Evolutionary conservation across 2,888 invertebrate genomes (phyloP), one percentile per base, ranked within the genome.

Genomic region (Teleogryllus oceanicus): DNA sequence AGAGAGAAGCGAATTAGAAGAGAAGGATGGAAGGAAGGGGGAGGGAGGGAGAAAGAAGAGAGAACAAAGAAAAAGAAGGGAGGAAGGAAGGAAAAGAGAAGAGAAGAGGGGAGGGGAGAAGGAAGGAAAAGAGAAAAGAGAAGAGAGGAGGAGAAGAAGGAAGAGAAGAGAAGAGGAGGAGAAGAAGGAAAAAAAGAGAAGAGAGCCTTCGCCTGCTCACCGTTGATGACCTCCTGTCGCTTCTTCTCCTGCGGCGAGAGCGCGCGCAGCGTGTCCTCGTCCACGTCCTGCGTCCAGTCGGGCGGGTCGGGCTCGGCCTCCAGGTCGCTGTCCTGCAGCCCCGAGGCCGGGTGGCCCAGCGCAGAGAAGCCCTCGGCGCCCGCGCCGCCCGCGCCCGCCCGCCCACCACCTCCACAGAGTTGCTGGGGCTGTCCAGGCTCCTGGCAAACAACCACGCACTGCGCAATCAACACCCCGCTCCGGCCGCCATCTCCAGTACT

Each of bases 211-310:
- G 21, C 21, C 1, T 21, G 21, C 87, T 85, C 85, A 96, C 96
- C 96, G 88, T 96, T 96, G 83, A 97, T 94, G 85, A 96, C 95
- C 89, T 97, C 96, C 87, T 96, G 96, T 84, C 96, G 89, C 87
- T 96, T 96, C 88, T 94, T 94, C 86, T 96, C 96, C 84, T 92
- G 92, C 83, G 94, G 92, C 84, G 93, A 92, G 83, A 96, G 89
- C 82, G 91, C 90, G 80, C 91, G 89, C 79, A 95, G 89, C 79
- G 92, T 90, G 81, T 96, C 95, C 83, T 92, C 92, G 49, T 93
- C 89, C 77, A 96, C 92, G 82, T 92, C 89, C n/a, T 81, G 76
- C 84, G 94, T 94, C 92, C 96, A 93, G 85, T 94, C 92, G 21
- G 94, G 93, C 49, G 93, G 91, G 86, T 94, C 94, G 16, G 91